Base-by-base conservation (phyloP, 23 tunicate genomes). In the Styela plicata region DNA sequence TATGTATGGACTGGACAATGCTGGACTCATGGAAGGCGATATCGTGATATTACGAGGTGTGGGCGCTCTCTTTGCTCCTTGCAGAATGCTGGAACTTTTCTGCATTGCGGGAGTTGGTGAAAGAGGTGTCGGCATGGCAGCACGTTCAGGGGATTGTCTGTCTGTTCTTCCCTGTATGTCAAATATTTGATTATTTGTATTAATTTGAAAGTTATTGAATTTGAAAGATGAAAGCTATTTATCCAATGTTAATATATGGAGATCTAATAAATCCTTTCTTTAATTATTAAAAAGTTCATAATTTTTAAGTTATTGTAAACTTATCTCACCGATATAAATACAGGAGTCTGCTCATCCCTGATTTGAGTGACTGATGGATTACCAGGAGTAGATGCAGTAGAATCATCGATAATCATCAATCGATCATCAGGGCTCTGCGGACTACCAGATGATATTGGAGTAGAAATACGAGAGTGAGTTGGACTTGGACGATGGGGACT, bases 341-440 rank as follows among this genome's bases (percentile, higher is more conserved):
- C 81, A 26, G 81, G 81, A 20, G 25, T 26, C 53, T 76, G 81
- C 18, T 76, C 81, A 53, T 76, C 81, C 27, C 81, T 34, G 32
- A 74, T 63, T 75, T 75, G 82, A 0, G 33, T 61, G 2, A 23
- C 26, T 25, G 73, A 1, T 17, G 33, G 73, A 57, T 70, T 83
- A 16, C 33, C 64, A 17, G 23, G 31, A 35, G 74, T 53, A 31
- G 78, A 52, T 1, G 63, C 68, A 34, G 69, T 80, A 32, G 64
- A 52, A 24, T 67, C 86, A 73, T 87, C 91, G 44, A 76, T 82
- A 3, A 87, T 87, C 26, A 87, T 32, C n/a, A 87, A 76, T 29
- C 85, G 76, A 61, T 77, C 86, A 66, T 68, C 86, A 44, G 91
- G 91, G 33, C 86, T 82, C 52, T 37, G 62, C 53, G 91, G 91